Evolutionary conservation across 2,797 vertebrate species (phyloP).

Genomic region (Anisognathus igniventris): DNA sequence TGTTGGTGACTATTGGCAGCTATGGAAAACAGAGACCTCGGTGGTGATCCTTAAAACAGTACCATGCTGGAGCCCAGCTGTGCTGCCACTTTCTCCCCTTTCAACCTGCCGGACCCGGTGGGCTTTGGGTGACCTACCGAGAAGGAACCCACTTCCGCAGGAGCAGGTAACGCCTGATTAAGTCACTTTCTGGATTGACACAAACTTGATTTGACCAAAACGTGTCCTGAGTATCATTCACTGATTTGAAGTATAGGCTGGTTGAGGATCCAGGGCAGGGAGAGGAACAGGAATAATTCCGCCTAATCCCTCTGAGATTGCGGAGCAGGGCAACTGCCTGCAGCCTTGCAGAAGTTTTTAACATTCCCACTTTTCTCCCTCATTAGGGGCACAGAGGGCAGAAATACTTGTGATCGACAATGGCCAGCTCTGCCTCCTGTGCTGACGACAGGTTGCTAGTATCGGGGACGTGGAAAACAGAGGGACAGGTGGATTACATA

Average conservation of each 20-base stretch:
- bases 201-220: background rate
- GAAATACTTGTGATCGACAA: background rate
- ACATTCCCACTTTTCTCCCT: background rate
- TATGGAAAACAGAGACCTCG: slow-evolving; percentile 70
- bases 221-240: background rate
- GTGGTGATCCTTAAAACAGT: slow-evolving; percentile 72
- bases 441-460: background rate
- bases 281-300: background rate
- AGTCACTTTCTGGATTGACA: background rate
- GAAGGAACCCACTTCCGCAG: background rate
- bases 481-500: background rate
- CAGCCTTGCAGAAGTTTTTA: background rate
- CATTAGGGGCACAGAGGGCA: background rate
- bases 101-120: slow-evolving; percentile 73
- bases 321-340: background rate
- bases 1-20: slow-evolving; percentile 43
- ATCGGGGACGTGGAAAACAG: background rate
- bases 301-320: background rate
- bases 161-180: slow-evolving; percentile 64
- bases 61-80: slow-evolving; percentile 70
- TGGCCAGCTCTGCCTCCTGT: background rate
- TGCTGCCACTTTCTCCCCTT: slow-evolving; percentile 57
- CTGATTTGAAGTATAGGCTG: background rate
- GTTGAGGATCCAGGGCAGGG: background rate
- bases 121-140: slow-evolving; percentile 72